phyloP scores from a whole-genome alignment of 2,797 vertebrate species.

The Helicolenus hilgendorfi region DNA sequence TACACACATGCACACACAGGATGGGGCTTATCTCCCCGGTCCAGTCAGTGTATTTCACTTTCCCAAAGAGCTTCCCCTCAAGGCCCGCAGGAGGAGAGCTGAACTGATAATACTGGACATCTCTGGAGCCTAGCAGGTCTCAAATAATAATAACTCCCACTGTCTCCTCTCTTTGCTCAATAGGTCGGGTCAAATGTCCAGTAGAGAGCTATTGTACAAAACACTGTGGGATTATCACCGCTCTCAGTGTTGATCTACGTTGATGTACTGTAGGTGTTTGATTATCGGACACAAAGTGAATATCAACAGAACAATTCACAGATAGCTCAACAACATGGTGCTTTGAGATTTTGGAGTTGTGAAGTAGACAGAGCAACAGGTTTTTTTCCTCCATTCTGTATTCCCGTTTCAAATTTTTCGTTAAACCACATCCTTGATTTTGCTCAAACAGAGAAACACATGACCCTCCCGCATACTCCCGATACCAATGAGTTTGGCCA shows the following conservation, averaged over 20 bases:
- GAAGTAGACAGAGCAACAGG: background rate
- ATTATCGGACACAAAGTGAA: conserved; percentile 16
- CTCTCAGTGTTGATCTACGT: conserved; percentile 3
- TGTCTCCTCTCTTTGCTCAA: conserved; percentile 54
- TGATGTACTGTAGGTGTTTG: conserved; percentile 25
- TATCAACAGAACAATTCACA: background rate
- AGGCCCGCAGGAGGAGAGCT: conserved; percentile 48
- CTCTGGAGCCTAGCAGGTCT: conserved; percentile 61
- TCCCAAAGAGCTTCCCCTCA: conserved; percentile 64
- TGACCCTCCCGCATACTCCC: background rate
- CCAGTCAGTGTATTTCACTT: conserved; percentile 68
- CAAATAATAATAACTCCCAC: conserved; percentile 62
- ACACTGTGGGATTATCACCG: conserved; percentile 49
- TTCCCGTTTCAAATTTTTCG: background rate
- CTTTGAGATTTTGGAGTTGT: background rate
- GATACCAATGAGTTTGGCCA: background rate
- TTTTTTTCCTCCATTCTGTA: background rate
- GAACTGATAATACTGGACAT: conserved; percentile 65
- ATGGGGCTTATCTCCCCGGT: conserved; percentile 78
- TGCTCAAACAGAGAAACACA: background rate
- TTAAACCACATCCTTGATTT: background rate
- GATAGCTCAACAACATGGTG: background rate
- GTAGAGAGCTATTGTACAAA: conserved; percentile 29
- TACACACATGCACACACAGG: conserved; percentile 38
- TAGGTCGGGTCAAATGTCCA: conserved; percentile 69